These are phyloP conservation scores for Nasalis larvatus DNA, from an alignment of 2,113 vertebrate genomes.

Conservation along the genomic window DNA sequence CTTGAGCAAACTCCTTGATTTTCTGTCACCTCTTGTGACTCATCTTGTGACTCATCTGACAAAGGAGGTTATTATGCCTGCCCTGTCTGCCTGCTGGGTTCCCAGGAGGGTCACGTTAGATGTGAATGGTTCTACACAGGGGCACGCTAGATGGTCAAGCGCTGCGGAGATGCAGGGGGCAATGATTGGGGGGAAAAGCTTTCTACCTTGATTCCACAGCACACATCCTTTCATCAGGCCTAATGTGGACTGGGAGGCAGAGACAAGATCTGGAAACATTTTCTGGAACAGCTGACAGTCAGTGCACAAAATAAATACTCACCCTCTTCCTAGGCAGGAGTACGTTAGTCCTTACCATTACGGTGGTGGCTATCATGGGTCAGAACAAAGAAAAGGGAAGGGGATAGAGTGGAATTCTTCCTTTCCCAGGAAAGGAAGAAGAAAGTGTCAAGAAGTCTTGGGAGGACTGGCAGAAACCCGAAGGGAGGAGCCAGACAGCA, in stretches of 20 bases:
- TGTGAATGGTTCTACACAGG: neutral
- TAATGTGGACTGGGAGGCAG: neutral
- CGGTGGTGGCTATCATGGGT: neutral
- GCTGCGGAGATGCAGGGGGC: neutral
- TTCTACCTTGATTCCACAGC: neutral
- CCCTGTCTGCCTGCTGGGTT: neutral
- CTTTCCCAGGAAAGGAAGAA: neutral
- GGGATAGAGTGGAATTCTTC: neutral
- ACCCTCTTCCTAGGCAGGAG: neutral
- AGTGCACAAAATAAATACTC: neutral
- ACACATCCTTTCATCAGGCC: neutral
- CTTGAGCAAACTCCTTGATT: neutral
- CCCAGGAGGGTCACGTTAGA: neutral
- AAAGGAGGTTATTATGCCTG: neutral
- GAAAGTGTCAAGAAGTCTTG: neutral
- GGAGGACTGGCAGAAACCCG: neutral
- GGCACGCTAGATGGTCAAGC: rapidly evolving
- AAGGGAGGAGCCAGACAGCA: neutral
- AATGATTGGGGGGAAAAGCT: neutral
- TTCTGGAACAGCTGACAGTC: neutral
- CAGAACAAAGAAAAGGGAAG: neutral
- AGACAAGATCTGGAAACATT: neutral
- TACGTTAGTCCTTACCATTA: neutral
- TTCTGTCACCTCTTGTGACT: neutral
- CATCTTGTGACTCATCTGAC: neutral